Conservation (phyloP, 2,888 invertebrate genomes). For the Leptopilina drosophilae region DNA sequence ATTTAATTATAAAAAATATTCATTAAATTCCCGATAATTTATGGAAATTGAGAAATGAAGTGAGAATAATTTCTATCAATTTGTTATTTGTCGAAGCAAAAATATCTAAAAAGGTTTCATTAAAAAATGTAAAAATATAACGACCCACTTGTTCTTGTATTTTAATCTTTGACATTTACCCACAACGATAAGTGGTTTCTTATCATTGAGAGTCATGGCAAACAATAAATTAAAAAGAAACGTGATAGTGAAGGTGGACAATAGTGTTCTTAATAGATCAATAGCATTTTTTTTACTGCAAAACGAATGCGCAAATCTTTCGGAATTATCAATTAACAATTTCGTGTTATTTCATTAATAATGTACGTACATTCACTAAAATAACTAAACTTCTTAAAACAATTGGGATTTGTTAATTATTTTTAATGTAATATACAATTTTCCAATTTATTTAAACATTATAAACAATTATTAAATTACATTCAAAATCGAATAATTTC, state of each 20-base stretch:
- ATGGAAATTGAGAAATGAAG: no score
- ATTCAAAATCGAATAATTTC: no score
- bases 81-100: neutral
- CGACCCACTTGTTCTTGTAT: neutral
- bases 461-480: no score
- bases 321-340: neutral
- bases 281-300: slow-evolving; percentile 32
- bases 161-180: slow-evolving; percentile 20
- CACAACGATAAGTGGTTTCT: slow-evolving; percentile 26
- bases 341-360: neutral
- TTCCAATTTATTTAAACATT: no score
- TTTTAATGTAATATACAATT: no score
- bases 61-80: no score
- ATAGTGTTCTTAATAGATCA: slow-evolving; percentile 5
- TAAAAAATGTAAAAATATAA: neutral
- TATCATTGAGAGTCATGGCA: slow-evolving; percentile 13
- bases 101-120: neutral
- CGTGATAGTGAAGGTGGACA: slow-evolving; percentile 22
- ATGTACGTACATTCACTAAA: no score
- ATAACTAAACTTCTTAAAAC: no score
- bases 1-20: no score
- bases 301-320: slow-evolving; percentile 2
- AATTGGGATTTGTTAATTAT: no score
- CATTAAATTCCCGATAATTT: no score
- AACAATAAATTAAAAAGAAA: slow-evolving; percentile 4